Evolutionary conservation across 2,888 invertebrate species (phyloP).

Genomic region (Tetrapedia diversipes): DNA sequence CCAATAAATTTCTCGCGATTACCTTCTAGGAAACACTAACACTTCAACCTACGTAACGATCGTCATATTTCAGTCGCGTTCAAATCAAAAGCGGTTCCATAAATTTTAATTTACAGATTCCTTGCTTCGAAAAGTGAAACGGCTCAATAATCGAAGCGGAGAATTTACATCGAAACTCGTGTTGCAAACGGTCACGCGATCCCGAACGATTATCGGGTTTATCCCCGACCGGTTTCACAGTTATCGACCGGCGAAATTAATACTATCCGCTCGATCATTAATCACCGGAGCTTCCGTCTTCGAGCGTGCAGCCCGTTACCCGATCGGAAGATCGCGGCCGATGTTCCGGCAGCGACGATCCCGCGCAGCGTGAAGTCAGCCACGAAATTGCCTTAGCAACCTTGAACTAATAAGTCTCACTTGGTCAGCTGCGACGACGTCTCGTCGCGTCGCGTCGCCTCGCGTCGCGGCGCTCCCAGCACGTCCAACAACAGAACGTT

Average conservation of each 20-base stretch:
- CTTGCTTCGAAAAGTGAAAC: neutral
- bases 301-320: constrained; percentile 4
- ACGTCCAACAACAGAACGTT: constrained; percentile 42
- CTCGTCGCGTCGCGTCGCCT: constrained; percentile 38
- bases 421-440: constrained; percentile 44
- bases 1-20: too few species aligned
- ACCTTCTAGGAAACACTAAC: too few species aligned
- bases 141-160: too few species aligned
- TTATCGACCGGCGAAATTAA: constrained; percentile 20
- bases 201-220: constrained; percentile 17
- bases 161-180: neutral
- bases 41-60: too few species aligned
- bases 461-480: constrained; percentile 38
- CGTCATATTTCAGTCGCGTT: too few species aligned
- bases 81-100: too few species aligned
- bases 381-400: constrained; percentile 56
- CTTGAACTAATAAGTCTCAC: constrained; percentile 62
- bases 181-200: neutral
- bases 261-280: constrained; percentile 14
- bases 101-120: too few species aligned
- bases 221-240: neutral
- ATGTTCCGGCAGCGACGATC: constrained; percentile 41
- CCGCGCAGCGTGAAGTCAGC: constrained; percentile 45
- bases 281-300: constrained; percentile 36
- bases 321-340: constrained; percentile 23